Evolutionary conservation across 2,888 invertebrate genomes (phyloP).

Genomic region (Xiphydria camelus): DNA sequence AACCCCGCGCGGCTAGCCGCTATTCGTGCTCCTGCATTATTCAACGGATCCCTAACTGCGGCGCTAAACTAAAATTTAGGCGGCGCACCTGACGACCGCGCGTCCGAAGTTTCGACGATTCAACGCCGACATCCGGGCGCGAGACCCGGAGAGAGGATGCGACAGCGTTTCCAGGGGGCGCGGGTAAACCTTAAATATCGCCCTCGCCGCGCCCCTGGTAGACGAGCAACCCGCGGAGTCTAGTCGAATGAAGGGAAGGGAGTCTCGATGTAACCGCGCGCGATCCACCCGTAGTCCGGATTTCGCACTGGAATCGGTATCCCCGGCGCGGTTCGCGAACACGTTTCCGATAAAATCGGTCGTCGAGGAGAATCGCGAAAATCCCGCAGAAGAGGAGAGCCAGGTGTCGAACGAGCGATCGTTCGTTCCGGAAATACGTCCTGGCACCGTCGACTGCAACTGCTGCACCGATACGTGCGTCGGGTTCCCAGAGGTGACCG

Average conservation of each 20-base stretch:
- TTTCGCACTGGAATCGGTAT: too few relatives aligned
- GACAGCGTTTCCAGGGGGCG: not conserved
- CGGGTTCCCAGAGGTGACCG: too few relatives aligned
- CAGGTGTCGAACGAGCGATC: constrained; percentile 25
- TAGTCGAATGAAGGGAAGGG: too few relatives aligned
- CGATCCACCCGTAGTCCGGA: too few relatives aligned
- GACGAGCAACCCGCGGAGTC: too few relatives aligned
- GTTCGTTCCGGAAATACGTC: not conserved
- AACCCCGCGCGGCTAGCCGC: constrained; percentile 3
- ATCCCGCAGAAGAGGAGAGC: constrained; percentile 16
- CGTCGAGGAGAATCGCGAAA: constrained; percentile 6
- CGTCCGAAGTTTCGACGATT: constrained; percentile 6
- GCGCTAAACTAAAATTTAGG: constrained; percentile 5
- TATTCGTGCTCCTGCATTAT: constrained; percentile 25
- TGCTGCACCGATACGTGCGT: not conserved
- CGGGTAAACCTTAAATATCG: not conserved
- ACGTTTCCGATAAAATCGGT: constrained; percentile 27
- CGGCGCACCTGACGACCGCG: constrained; percentile 4
- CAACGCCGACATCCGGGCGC: constrained; percentile 5
- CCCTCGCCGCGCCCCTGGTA: constrained; percentile 1
- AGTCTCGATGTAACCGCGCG: too few relatives aligned
- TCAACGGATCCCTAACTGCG: constrained; percentile 19
- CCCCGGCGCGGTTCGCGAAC: constrained; percentile 17
- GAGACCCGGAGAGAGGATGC: too few relatives aligned
- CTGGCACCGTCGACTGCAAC: not conserved